Base-by-base conservation (phyloP, 37 sponge, comb jelly and placozoan species). In the Halisarca cf. caerulea region DNA sequence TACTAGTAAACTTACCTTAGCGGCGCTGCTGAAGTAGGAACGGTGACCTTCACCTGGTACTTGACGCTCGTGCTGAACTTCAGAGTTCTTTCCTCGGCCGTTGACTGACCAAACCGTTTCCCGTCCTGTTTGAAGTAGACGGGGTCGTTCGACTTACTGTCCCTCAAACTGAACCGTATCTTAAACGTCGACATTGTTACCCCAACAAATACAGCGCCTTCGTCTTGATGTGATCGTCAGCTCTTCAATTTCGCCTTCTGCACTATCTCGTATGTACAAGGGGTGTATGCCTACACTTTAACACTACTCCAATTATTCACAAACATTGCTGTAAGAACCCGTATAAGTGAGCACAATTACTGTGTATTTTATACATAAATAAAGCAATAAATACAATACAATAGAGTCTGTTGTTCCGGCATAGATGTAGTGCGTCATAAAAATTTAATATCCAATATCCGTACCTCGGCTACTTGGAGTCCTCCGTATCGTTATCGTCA, bases 91-190 rank as follows among this genome's bases (percentile, higher is more conserved):
- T 79, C 37, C 30, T 78, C 58, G 6, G 36, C 25, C 20, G 66
- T 59, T 27, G 34, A 45, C 41, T 24, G 24, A 1, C 70, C 74
- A 45, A 94, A 94, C 47, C 94, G 38, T 58, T 82, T 60, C 18
- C 94, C 94, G 62, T 94, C 94, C 23, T 61, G 77, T 74, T 94
- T 94, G 82, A 94, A 79, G 80, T 85, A 88, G 35, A 94, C 57
- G n/a, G 80, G 79, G n/a, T 80, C 43, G 0, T 70, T 11, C 42
- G 84, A 83, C 20, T 40, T 38, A 20, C 86, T 51, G 71, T 92
- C 89, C 18, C 9, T 24, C n/a, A 74, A 24, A 21, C 77, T 74
- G 38, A 74, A 2, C 15, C 45, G 77, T 7, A 74, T 6, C 25
- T 37, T 74, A 44, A 44, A 74, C n/a, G 43, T 43, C 1, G 77